phyloP scores from a whole-genome alignment of 37 sponge, comb jelly and placozoan species.

The Chondrosia reniformis region DNA sequence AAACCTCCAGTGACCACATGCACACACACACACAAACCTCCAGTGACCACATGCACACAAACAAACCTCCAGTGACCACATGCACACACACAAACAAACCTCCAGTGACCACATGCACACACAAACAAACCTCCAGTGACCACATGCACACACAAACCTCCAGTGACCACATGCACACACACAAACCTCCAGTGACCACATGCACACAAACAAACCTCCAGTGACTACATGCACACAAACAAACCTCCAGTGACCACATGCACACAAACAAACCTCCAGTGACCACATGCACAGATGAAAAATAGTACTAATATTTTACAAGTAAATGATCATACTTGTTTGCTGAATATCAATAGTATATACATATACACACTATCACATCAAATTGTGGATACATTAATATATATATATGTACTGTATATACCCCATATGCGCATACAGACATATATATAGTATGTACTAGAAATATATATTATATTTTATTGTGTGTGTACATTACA shows the following conservation, averaged over 20 bases:
- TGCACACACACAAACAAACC: neutral
- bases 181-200: constrained; percentile 3
- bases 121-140: too few relatives aligned
- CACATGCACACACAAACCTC: neutral
- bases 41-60: constrained; percentile 6
- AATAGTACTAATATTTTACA: too few relatives aligned
- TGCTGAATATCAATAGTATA: neutral
- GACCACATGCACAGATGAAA: too few relatives aligned
- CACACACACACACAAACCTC: neutral
- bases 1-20: neutral
- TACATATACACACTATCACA: neutral
- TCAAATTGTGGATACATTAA: neutral
- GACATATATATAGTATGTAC: too few relatives aligned
- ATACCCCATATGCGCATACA: too few relatives aligned
- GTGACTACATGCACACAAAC: neutral
- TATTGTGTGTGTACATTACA: too few relatives aligned
- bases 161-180: neutral
- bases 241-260: too few relatives aligned
- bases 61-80: neutral
- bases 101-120: neutral
- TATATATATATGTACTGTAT: too few relatives aligned
- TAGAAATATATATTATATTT: too few relatives aligned
- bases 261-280: neutral
- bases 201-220: constrained; percentile 1
- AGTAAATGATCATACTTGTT: too few relatives aligned